Base-by-base conservation (phyloP, 2,797 vertebrate genomes). In the Chelon auratus region DNA sequence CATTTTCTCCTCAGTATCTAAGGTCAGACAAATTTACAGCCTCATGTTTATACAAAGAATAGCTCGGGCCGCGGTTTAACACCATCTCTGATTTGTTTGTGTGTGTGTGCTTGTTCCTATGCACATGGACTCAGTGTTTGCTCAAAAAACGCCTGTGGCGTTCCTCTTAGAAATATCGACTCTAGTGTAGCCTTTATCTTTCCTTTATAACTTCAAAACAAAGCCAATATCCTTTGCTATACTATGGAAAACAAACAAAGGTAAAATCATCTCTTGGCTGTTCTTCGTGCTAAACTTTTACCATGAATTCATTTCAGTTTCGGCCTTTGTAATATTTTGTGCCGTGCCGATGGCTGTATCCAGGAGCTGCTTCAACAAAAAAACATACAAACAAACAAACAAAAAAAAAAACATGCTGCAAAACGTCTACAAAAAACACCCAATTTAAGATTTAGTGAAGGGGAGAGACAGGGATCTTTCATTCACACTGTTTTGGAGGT, bases 11-110 rank as follows among this genome's bases (percentile, higher is more conserved):
- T 51, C 57, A 33, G 58, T 58, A 42, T 82, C 75, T 66, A 53
- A 86, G 87, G 87, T 91, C 90, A 89, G 80, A 83, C 80, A 83
- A 58, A 84, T 90, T 88, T 85, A 86, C 85, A 84, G 62, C 22
- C 73, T 80, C 22, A 17, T 81, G 26, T 85, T 79, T 72, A 69
- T 51, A 68, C 68, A 53, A 62, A 75, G 55, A 48, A 51, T 13
- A n/a, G 62, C 72, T 30, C 22, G 0, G 24, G 60, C 22, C 18
- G 11, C 42, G 72, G 47, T 81, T 77, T 63, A 43, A 64, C 64
- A 62, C 68, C 9, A 18, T 17, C 9, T 45, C 40, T 68, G 68
- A 39, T 52, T 18, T 65, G 58, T 10, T 9, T 7, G 15, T 70
- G 6, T 10, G 13, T 9, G 4, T 43, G 47, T 52, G 55, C 14